Base-by-base conservation (phyloP, 35 echinoderm and acorn worm species). In the Diadema setosum region DNA sequence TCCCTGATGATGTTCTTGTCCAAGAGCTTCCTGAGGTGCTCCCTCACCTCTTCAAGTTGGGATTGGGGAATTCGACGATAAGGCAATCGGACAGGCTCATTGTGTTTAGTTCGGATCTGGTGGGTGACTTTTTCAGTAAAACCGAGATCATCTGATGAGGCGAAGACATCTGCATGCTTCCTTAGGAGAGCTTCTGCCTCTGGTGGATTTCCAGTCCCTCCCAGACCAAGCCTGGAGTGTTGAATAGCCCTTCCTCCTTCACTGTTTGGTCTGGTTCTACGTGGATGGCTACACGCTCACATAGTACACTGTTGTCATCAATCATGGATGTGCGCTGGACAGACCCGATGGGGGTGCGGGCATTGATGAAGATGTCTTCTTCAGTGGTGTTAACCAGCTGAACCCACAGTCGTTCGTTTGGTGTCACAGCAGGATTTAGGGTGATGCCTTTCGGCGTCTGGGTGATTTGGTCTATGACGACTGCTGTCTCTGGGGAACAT, bases 81-180 rank as follows among this genome's bases (percentile, higher is more conserved):
- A 23, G 27, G 33, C 29, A 86, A 46, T 58, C 85, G 84, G 15
- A 91, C 61, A 4, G 89, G 89, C 23, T 75, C 45, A 30, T 91
- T 50, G 25, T 91, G 42, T 21, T 65, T 73, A n/a, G 76, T 81
- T 14, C 27, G 35, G 25, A 91, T 85, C 12, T 30, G 61, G 37
- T 91, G 89, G 1, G 16, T 85, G 50, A 85, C 82, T 12, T 4
- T 78, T n/a, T 45, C 42, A 2, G 63, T 85, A n/a, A 85, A 49
- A 11, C 89, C 89, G 25, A 91, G 20, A 75, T 91, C 89, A 46
- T 91, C 46, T 11, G 84, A 81, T 5, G 81, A 75, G 34, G 89
- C 81, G 60, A 91, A 91, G 9, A 91, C 42, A 70, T 90, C 87
- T 43, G 11, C 35, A 83, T 90, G 82, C 15, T 39, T 59, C 7